Base-by-base conservation (phyloP, 2,797 vertebrate genomes). In the Sparus aurata region DNA sequence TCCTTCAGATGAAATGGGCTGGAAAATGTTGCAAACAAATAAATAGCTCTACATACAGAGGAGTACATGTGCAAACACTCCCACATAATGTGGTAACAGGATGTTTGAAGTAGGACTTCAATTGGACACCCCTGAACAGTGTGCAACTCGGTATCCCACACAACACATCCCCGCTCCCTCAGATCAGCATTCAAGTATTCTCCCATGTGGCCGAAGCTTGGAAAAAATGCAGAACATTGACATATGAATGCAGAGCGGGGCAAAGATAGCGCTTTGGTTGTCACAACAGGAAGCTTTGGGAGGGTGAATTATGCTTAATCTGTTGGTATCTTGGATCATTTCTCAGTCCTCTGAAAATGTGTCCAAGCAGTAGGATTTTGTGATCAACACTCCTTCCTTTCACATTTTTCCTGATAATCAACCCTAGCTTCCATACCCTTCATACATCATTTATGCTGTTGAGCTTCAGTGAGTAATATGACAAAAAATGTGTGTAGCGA, bases 81-180 rank as follows among this genome's bases (percentile, higher is more conserved):
- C 94, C 92, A 95, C 94, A 86, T 92, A 73, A 92, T 92, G 88
- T 92, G 82, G 87, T 85, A 92, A 85, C 89, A 89, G 75, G 58
- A 76, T 85, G 87, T 94, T 95, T 95, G 92, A 95, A 95, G 93
- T 73, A 73, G 43, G 87, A 90, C 92, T 95, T 94, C 92, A 94
- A 90, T 93, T 88, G 91, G 85, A 91, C 82, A 80, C 86, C 88
- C 82, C 84, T 88, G 91, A 87, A 92, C 77, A 75, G 62, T 71
- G 79, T 84, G 85, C 78, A 79, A 79, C 86, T 87, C 58, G 23
- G 49, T 91, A 88, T 92, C 93, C 91, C 94, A 94, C 93, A 93
- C 90, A 92, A 63, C 69, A 63, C 74, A 85, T 91, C 75, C 68
- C 71, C 73, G 75, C 83, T 89, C 87, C 79, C 73, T 94, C 86